These are phyloP conservation scores for Ictidomys tridecemlineatus DNA, from an alignment of 2,113 vertebrate species.

Conservation along the genomic window DNA sequence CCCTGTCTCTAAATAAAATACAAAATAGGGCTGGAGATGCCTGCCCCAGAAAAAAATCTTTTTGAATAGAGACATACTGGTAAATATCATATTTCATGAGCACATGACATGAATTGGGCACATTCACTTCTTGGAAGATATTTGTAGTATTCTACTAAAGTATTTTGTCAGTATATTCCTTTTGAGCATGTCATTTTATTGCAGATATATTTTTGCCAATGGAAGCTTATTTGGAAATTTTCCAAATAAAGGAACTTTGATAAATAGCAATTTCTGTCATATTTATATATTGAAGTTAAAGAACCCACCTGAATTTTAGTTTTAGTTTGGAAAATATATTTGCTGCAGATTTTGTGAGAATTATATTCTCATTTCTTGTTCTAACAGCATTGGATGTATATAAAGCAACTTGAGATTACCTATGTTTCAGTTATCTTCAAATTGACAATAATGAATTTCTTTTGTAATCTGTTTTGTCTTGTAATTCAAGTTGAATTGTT, in stretches of 20 bases:
- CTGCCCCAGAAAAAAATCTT: too few relatives aligned
- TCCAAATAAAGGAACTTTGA: neutral
- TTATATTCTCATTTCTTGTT: neutral
- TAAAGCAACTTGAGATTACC: neutral
- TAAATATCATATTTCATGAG: neutral
- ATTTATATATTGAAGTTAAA: neutral
- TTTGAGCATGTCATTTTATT: neutral
- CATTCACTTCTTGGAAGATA: neutral
- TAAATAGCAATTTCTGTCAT: neutral
- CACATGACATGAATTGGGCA: neutral
- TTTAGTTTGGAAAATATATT: neutral
- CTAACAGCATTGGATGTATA: too few relatives aligned
- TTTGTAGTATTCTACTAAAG: neutral
- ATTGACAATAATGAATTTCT: neutral
- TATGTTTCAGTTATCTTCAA: neutral
- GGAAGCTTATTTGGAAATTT: neutral
- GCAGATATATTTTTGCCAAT: neutral
- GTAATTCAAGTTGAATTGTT: neutral
- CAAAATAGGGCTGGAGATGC: too few relatives aligned
- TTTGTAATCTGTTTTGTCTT: neutral
- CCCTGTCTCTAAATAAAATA: too few relatives aligned
- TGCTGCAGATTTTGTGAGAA: neutral
- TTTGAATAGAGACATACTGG: neutral
- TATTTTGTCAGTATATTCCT: neutral
- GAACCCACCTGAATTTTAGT: neutral